Evolutionary conservation across 2,797 vertebrate genomes (phyloP).

Genomic region (Margarornis squamiger): DNA sequence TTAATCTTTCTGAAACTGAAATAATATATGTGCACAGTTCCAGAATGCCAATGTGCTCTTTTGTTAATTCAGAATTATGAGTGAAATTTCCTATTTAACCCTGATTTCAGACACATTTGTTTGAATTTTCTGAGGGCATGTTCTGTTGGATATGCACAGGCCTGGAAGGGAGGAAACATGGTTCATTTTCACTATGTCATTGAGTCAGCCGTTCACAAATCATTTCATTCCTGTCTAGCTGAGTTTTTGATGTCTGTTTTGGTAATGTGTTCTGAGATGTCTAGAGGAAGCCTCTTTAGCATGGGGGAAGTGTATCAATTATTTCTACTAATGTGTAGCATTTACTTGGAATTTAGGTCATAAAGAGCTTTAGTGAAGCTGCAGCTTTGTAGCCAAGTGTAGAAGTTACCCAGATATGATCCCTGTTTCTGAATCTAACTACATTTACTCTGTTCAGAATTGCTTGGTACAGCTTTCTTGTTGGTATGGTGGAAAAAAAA

Average conservation of each 20-base stretch:
- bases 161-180: neutral
- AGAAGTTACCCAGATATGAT: neutral
- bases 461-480: neutral
- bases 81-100: neutral
- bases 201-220: neutral
- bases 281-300: neutral
- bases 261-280: neutral
- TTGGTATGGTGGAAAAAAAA: neutral
- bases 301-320: neutral
- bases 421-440: neutral
- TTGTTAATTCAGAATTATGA: neutral
- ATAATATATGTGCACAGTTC: neutral
- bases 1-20: neutral
- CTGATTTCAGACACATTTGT: neutral
- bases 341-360: neutral
- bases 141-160: neutral
- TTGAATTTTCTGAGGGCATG: neutral
- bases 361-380: neutral
- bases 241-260: neutral
- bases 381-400: neutral
- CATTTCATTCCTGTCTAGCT: neutral
- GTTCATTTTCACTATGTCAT: neutral
- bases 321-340: neutral
- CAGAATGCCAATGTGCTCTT: neutral
- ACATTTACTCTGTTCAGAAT: neutral